Conservation (phyloP, 2,888 invertebrate genomes). For the Sarcophaga carnaria region DNA sequence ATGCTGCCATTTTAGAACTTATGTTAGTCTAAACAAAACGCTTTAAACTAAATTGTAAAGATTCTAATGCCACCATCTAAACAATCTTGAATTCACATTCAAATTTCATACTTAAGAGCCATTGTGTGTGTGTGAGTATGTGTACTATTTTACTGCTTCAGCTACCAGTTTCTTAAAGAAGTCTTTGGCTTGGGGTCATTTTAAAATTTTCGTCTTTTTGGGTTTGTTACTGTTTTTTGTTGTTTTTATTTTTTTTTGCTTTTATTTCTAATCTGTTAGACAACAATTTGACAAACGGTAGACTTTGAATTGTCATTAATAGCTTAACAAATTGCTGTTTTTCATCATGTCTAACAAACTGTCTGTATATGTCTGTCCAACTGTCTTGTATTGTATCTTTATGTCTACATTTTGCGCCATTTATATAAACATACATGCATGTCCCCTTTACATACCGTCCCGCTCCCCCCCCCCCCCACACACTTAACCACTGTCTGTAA, state of each 20-base stretch:
- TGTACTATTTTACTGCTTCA: not conserved
- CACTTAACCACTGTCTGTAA: not conserved
- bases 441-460: not conserved
- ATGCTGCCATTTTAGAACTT: slow-evolving; percentile 1
- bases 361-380: slow-evolving; percentile 16
- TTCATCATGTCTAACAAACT: slow-evolving; percentile 43
- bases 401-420: slow-evolving; percentile 59
- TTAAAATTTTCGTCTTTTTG: slow-evolving; percentile 9
- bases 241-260: not conserved
- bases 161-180: slow-evolving; percentile 22
- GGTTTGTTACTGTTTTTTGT: slow-evolving; percentile 10
- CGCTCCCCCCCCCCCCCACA: not conserved
- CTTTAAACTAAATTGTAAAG: not conserved
- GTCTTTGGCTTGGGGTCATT: slow-evolving; percentile 53
- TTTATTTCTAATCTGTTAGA: slow-evolving; percentile 21
- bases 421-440: slow-evolving; percentile 43
- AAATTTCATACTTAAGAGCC: too few relatives aligned
- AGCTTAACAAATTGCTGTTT: slow-evolving; percentile 66
- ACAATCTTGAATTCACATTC: not conserved
- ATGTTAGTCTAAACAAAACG: not conserved
- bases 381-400: slow-evolving; percentile 42
- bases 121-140: not conserved
- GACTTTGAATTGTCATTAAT: slow-evolving; percentile 70
- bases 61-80: not conserved
- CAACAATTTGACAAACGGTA: slow-evolving; percentile 68